Base-by-base conservation (phyloP, 1,140 invertebrate species). In the Eciton burchellii region DNA sequence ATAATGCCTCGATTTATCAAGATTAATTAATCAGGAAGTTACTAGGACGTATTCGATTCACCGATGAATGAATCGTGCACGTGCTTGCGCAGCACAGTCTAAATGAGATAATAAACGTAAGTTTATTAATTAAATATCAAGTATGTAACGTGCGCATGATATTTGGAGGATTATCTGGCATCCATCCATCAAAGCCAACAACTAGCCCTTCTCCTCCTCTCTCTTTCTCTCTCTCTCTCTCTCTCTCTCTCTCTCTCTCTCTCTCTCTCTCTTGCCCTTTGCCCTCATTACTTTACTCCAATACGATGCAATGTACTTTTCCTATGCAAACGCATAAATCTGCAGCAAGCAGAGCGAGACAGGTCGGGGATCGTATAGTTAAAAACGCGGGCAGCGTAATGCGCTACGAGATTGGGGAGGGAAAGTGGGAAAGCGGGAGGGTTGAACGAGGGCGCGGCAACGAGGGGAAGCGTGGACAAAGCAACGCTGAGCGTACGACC, bases 401-500 rank as follows among this genome's bases (percentile, higher is more conserved):
- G 19, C n/a, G 47, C 47, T 26, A 49, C 6, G 26, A 35, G 29
- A 52, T n/a, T 19, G 45, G 35, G 66, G 9, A 11, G 60, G 43
- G 43, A 63, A 66, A 52, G 43, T 49, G 35, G n/a, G 19, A 47
- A 35, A 82, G 24, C 19, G 35, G 59, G n/a, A n/a, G n/a, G n/a
- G n/a, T n/a, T n/a, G n/a, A n/a, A 6, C 6, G 35, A 35, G 35
- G 35, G 35, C 35, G 35, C 35, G 16, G 16, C 57, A 43, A 43
- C 63, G 43, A 60, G 41, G 60, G 72, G 63, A n/a, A 43, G 68
- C 60, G 59, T n/a, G 65, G 65, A 60, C 29, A 62, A 21, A 21
- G 76, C 49, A 68, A 47, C 19, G 43, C n/a, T 73, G 88, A 56
- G 87, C 79, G 59, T 79, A 66, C 35, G 35, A 35, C 35, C 71